phyloP scores from a whole-genome alignment of 2,888 invertebrate species.

The Agrochola macilenta region DNA sequence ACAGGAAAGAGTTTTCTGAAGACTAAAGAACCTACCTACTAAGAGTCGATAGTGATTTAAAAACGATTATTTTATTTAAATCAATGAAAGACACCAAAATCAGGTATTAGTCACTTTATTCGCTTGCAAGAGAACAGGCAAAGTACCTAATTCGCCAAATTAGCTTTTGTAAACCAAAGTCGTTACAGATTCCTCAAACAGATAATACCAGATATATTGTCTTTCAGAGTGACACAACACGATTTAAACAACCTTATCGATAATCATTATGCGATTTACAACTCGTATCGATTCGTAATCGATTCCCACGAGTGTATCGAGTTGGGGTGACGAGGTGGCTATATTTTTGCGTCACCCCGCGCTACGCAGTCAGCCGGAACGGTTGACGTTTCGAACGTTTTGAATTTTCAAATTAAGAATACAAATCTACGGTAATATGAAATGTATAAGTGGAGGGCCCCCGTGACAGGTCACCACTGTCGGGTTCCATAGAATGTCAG shows the following conservation, averaged over 20 bases:
- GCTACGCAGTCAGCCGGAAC: conserved; percentile 59
- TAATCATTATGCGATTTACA: conserved; percentile 77
- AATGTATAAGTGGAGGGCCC: conserved; percentile 18
- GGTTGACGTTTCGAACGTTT: conserved; percentile 41
- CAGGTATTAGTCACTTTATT: conserved; percentile 13
- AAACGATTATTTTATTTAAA: neutral
- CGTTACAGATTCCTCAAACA: conserved; percentile 29
- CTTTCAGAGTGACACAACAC: conserved; percentile 52
- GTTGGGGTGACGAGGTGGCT: conserved; percentile 65
- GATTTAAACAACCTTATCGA: conserved; percentile 63
- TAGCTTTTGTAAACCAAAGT: neutral
- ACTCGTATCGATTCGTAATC: conserved; percentile 74
- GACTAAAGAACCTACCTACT: neutral
- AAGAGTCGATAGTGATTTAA: neutral
- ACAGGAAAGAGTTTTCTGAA: neutral
- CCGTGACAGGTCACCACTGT: neutral
- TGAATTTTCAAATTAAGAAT: conserved; percentile 59
- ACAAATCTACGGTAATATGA: too few species aligned
- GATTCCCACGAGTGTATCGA: conserved; percentile 78
- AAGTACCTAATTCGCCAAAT: conserved; percentile 8
- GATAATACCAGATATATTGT: conserved; percentile 30
- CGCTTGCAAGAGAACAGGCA: neutral
- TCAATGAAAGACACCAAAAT: neutral
- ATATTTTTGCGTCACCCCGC: conserved; percentile 58
- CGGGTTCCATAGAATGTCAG: neutral